Base-by-base conservation (phyloP, 2,113 vertebrate species). In the Mystacornis crossleyi region DNA sequence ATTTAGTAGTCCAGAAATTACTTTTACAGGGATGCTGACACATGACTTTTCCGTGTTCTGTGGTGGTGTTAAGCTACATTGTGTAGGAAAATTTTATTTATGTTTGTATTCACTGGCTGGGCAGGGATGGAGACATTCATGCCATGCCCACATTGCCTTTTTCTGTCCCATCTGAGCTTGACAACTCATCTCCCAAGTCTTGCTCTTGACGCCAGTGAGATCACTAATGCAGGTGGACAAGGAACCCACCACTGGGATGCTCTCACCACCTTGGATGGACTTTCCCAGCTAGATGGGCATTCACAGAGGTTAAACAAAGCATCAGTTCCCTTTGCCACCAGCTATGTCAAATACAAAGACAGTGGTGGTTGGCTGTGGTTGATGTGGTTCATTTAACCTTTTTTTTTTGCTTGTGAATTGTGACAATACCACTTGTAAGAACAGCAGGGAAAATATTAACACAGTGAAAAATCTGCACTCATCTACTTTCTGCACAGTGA, bases 361-460 rank as follows among this genome's bases (percentile, higher is more conserved):
- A 2, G n/a, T 4, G 9, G 29, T 7, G 18, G 36, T 9, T 53
- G 74, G 36, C 17, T 0, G 0, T 51, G 60, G 23, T 50, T 79
- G 48, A 33, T 13, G 8, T 34, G 33, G 36, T 15, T 70, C 10
- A 54, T 64, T 33, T 45, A 60, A 73, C 18, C 5, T 38, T 38
- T 31, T 53, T 55, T 53, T 50, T 80, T 38, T 61, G 26, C 40
- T 47, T 51, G 26, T 42, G 26, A 80, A 66, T 61, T 51, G 12
- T 43, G 47, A 53, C 28, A 36, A 53, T 60, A 25, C 5, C 33
- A 18, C 45, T 47, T 5, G 1, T 62, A 38, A 71, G 53, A 72
- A 53, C 1, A 72, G 47, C 43, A 67, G 16, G 58, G n/a, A 79
- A 85, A 74, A 55, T 42, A 60, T 6, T 45, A 43, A 38, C 4